phyloP scores from a whole-genome alignment of 2,888 invertebrate genomes.

The Tenthredo scrophulariae region DNA sequence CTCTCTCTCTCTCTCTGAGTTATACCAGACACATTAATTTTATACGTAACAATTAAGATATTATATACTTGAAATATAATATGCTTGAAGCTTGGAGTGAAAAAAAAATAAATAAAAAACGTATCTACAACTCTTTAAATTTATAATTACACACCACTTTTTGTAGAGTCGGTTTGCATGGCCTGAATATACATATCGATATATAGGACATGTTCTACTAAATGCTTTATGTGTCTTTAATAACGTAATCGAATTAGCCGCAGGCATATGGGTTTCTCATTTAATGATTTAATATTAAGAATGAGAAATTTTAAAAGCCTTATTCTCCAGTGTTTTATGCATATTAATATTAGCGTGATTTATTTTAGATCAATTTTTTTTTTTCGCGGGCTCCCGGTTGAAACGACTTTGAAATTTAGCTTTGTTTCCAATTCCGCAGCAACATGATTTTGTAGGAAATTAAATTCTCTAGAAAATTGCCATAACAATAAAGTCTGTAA shows the following conservation, averaged over 20 bases:
- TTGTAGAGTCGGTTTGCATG: not conserved
- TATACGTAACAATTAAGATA: not conserved
- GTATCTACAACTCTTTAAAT: not conserved
- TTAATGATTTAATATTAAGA: not conserved
- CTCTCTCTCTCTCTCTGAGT: too few species aligned
- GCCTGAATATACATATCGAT: not conserved
- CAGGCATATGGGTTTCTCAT: constrained; percentile 64
- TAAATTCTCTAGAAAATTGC: too few species aligned
- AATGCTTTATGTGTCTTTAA: constrained; percentile 60
- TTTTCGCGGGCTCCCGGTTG: too few species aligned
- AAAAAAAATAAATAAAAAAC: not conserved
- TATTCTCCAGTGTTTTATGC: not conserved
- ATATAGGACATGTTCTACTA: not conserved
- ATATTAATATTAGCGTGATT: too few species aligned
- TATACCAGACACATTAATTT: not conserved
- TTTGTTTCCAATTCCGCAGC: too few species aligned
- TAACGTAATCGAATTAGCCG: constrained; percentile 70
- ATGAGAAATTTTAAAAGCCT: not conserved
- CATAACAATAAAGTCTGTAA: too few species aligned
- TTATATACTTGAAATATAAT: not conserved
- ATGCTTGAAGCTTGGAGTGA: too few species aligned
- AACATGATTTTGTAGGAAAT: too few species aligned
- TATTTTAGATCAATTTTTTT: too few species aligned
- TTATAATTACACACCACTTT: not conserved
- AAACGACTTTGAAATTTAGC: too few species aligned